These are phyloP conservation scores for Theristicus caerulescens DNA, from an alignment of 2,113 vertebrate genomes.

Conservation along the genomic window DNA sequence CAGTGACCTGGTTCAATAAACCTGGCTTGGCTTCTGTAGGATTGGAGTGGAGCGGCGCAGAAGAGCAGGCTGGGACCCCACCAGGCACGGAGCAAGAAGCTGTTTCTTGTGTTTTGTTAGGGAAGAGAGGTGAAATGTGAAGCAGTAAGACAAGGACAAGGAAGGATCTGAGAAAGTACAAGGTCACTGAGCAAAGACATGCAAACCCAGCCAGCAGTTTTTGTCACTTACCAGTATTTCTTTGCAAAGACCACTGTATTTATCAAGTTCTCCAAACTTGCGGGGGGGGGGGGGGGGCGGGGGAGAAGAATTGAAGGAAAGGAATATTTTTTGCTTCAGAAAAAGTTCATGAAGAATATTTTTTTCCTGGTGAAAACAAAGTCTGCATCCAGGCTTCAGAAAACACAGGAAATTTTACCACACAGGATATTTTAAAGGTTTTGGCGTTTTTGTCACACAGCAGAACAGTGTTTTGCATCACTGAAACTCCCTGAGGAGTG, in stretches of 20 bases:
- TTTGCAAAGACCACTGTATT: neutral
- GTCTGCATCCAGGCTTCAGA: neutral
- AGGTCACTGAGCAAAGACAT: neutral
- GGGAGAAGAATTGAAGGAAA: neutral
- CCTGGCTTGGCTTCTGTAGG: conserved; percentile 62
- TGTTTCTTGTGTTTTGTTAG: neutral
- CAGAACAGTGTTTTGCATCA: neutral
- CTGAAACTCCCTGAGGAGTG: conserved; percentile 29
- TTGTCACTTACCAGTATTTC: neutral
- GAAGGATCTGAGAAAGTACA: neutral
- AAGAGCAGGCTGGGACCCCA: neutral
- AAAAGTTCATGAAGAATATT: neutral
- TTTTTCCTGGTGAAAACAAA: conserved; percentile 7
- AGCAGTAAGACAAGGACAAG: neutral
- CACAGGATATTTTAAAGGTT: neutral
- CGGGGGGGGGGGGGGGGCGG: neutral
- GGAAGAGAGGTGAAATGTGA: neutral
- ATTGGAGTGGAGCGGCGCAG: conserved; percentile 12
- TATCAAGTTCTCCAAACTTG: neutral
- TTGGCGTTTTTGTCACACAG: neutral
- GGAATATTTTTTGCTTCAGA: neutral
- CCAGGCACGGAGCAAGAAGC: neutral
- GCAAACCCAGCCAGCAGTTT: neutral
- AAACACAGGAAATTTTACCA: neutral
- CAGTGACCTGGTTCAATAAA: conserved; percentile 73